Evolutionary conservation across 1,140 invertebrate species (phyloP).

Genomic region (Hetaerina americana): DNA sequence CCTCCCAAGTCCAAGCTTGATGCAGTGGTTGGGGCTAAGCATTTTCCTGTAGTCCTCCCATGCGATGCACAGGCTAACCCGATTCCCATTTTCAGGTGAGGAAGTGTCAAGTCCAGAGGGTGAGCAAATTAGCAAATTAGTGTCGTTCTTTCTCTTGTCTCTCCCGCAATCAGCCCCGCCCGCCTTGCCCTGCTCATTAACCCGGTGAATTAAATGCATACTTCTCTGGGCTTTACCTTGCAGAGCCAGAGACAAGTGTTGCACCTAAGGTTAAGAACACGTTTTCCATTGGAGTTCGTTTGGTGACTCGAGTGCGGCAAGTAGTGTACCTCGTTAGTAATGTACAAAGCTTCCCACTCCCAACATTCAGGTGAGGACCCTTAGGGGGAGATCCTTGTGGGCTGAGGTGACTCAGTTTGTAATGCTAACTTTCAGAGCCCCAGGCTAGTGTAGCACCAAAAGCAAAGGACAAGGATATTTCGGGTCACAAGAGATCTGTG

Average conservation of each 20-base stretch:
- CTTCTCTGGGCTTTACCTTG: neutral
- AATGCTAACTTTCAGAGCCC: conserved; percentile 30
- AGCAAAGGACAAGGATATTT: conserved; percentile 33
- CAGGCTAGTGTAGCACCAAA: conserved; percentile 34
- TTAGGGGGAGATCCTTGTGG: neutral
- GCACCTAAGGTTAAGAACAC: conserved; percentile 20
- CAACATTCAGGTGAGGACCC: conserved; percentile 8
- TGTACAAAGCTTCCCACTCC: conserved; percentile 8
- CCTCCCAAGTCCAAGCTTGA: conserved; percentile 18
- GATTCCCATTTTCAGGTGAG: conserved; percentile 19
- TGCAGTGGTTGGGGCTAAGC: conserved; percentile 12
- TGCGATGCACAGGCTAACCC: conserved; percentile 19
- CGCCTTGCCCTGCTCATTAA: too few species aligned
- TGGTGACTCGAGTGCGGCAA: neutral
- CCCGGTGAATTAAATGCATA: neutral
- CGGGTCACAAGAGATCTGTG: conserved; percentile 30
- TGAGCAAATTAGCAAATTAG: neutral
- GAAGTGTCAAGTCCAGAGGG: neutral
- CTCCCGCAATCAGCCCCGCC: neutral
- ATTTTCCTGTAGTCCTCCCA: conserved; percentile 12
- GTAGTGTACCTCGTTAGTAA: neutral
- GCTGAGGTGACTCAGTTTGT: neutral
- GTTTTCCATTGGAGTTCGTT: neutral
- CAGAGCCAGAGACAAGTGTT: conserved; percentile 21
- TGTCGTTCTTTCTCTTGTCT: too few species aligned